Conservation (phyloP, 1,140 invertebrate genomes). For the Tetragonula clypearis region DNA sequence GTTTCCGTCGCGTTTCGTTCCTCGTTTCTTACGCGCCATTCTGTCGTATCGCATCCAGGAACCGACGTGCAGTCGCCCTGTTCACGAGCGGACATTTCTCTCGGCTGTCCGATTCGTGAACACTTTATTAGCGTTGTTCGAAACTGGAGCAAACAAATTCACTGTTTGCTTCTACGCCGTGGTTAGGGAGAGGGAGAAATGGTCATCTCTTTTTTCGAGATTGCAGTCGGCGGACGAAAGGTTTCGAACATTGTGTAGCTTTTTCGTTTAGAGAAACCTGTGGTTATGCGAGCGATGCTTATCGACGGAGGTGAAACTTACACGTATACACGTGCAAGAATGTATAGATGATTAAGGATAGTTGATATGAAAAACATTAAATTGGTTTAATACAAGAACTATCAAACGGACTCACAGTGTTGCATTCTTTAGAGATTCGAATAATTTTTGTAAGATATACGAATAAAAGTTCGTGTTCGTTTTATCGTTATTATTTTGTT, state of each 20-base stretch:
- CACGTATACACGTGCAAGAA: too few relatives aligned
- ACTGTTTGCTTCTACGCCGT: neutral
- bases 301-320: too few relatives aligned
- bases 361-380: too few relatives aligned
- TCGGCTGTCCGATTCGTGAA: neutral
- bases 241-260: neutral
- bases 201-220: neutral
- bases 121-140: neutral
- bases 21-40: slow-evolving; percentile 26
- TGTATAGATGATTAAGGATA: too few relatives aligned
- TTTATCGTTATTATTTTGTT: too few relatives aligned
- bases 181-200: neutral
- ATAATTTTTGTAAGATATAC: too few relatives aligned
- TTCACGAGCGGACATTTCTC: slow-evolving; percentile 8
- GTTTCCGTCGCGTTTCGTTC: slow-evolving; percentile 23
- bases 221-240: neutral
- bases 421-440: too few relatives aligned
- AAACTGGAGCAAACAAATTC: neutral
- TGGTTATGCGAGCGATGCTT: too few relatives aligned
- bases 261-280: too few relatives aligned
- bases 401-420: too few relatives aligned
- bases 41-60: neutral
- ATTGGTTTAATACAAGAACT: too few relatives aligned
- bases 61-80: neutral
- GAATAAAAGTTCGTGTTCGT: too few relatives aligned